Percentiles rank a stretch among this genome's conserved stretches.
These are phyloP conservation scores for Gymnoscopelus braueri DNA, from an alignment of 2,797 vertebrate genomes.

Conservation along the genomic window DNA sequence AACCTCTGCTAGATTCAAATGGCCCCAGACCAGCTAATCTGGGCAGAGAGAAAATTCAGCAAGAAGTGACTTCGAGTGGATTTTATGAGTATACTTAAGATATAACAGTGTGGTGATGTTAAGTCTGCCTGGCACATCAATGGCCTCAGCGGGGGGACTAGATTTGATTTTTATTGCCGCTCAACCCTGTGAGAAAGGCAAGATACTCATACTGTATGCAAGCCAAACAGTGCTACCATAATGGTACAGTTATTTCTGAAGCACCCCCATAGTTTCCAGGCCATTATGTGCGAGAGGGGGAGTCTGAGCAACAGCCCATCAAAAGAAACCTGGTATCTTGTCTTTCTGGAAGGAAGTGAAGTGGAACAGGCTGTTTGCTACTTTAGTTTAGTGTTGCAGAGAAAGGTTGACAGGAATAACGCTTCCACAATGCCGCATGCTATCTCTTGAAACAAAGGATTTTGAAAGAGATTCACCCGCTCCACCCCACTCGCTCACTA, in stretches of 20 bases:
- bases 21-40: constrained; percentile 74
- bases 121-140: constrained; percentile 48
- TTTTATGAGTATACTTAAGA: constrained; percentile 74
- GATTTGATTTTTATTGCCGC: constrained; percentile 56
- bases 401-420: constrained; percentile 61
- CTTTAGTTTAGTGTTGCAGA: constrained; percentile 56
- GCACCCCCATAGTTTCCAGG: constrained; percentile 64
- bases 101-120: constrained; percentile 64
- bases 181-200: constrained; percentile 43
- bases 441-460: constrained; percentile 58
- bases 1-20: constrained; percentile 72
- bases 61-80: constrained; percentile 73
- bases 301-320: constrained; percentile 70
- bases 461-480: constrained; percentile 41
- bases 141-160: constrained; percentile 38
- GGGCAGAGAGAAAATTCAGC: constrained; percentile 70
- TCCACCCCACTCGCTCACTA: constrained; percentile 26
- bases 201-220: constrained; percentile 53
- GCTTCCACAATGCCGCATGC: constrained; percentile 41
- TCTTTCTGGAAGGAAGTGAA: constrained; percentile 63
- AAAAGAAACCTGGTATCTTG: constrained; percentile 69
- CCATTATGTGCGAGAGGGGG: constrained; percentile 63
- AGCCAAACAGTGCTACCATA: constrained; percentile 62
- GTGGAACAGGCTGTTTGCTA: constrained; percentile 69
- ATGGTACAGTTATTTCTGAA: constrained; percentile 70